Conservation (phyloP, 2,888 invertebrate genomes). For the Nebria salina region DNA sequence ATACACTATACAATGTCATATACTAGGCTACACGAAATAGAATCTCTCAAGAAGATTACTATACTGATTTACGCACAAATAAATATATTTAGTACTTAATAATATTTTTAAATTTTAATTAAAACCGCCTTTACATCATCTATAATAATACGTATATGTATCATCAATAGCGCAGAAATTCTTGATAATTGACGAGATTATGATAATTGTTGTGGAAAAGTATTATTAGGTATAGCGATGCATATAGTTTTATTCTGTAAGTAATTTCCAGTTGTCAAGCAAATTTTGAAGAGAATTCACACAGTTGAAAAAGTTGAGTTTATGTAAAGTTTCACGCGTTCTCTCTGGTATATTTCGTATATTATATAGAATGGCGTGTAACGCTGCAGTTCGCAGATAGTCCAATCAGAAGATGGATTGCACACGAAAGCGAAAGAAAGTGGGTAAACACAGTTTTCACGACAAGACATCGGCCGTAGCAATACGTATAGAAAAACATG, state of each 20-base stretch:
- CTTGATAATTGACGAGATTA: too few species aligned
- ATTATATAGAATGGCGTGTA: not conserved
- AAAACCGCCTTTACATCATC: too few species aligned
- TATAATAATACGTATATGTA: too few species aligned
- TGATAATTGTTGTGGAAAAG: not conserved
- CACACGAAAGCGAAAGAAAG: conserved; percentile 51
- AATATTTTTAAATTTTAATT: too few species aligned
- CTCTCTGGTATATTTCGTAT: not conserved
- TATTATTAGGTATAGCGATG: not conserved
- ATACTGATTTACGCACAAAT: too few species aligned
- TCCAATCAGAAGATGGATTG: conserved; percentile 57
- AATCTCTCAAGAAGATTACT: not conserved
- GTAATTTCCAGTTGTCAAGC: conserved; percentile 39
- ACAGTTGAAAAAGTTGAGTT: conserved; percentile 31
- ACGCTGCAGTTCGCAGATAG: conserved; percentile 54
- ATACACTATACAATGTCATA: too few species aligned
- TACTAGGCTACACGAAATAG: not conserved
- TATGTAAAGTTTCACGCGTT: conserved; percentile 31
- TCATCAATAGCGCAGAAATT: too few species aligned
- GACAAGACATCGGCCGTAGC: not conserved
- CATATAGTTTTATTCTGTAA: not conserved
- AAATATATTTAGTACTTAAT: too few species aligned
- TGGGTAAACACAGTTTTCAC: conserved; percentile 44
- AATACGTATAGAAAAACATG: conserved; percentile 4
- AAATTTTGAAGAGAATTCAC: conserved; percentile 40